Conservation (phyloP, 2,113 vertebrate genomes). For the Spea bombifrons region DNA sequence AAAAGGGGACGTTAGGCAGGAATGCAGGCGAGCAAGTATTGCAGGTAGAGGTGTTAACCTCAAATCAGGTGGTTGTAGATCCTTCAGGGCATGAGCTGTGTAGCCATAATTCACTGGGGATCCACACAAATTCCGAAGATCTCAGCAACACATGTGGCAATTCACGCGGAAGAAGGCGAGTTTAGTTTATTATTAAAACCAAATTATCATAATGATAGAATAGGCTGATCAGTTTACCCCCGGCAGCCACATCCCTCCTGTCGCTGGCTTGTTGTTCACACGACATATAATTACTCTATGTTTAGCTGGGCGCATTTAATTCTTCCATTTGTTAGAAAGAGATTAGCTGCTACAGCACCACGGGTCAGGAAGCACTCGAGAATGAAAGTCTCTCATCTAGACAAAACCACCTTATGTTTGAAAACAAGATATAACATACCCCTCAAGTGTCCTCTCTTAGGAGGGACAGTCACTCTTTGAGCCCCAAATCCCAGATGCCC, state of each 20-base stretch:
- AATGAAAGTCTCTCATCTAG: background rate
- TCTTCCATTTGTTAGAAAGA: background rate
- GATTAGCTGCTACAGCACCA: background rate
- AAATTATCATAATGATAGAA: slow-evolving; percentile 22
- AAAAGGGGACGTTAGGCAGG: too few species aligned
- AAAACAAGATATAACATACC: too few species aligned
- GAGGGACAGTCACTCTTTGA: too few species aligned
- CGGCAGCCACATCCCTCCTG: background rate
- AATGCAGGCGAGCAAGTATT: too few species aligned
- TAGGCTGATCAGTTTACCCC: background rate
- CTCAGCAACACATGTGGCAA: background rate
- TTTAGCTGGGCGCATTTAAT: slow-evolving; percentile 4
- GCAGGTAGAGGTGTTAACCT: too few species aligned
- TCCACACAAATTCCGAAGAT: background rate
- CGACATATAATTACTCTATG: slow-evolving; percentile 17
- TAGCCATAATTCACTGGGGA: background rate
- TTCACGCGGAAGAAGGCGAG: background rate
- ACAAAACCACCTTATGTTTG: too few species aligned
- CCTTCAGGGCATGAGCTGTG: too few species aligned
- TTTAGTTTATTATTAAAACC: slow-evolving; percentile 22
- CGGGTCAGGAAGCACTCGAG: background rate
- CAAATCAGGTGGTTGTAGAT: too few species aligned
- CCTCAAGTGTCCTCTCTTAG: too few species aligned
- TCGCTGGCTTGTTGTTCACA: slow-evolving; percentile 7
- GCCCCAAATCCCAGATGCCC: too few species aligned